These are phyloP conservation scores for Ophiodon elongatus DNA, from an alignment of 2,113 vertebrate species.

Conservation along the genomic window DNA sequence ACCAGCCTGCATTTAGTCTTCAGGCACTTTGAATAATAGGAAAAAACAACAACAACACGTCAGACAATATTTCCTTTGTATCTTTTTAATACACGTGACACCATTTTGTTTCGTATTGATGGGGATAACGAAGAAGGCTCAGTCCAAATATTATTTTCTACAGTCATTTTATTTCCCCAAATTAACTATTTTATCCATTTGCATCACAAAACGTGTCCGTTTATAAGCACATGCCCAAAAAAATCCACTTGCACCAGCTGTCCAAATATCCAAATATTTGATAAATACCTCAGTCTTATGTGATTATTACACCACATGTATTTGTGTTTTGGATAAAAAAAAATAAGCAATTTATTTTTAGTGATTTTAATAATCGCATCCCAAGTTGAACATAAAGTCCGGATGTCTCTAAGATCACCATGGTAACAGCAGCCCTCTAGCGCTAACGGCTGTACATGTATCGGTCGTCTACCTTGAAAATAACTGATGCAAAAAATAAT, in stretches of 20 bases:
- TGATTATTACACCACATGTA: not conserved
- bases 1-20: not conserved
- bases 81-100: not conserved
- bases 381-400: not conserved
- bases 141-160: not conserved
- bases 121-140: not conserved
- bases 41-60: not conserved
- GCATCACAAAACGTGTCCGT: not conserved
- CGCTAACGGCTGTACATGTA: not conserved
- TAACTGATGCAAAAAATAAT: not conserved
- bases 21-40: not conserved
- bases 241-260: too few species aligned
- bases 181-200: not conserved
- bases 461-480: not conserved
- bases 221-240: not conserved
- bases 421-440: not conserved
- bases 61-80: not conserved
- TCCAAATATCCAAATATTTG: not conserved
- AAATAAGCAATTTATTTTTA: too few species aligned
- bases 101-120: not conserved
- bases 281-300: not conserved
- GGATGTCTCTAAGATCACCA: not conserved
- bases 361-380: too few species aligned
- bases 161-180: not conserved
- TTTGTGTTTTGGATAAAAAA: not conserved